Evolutionary conservation across 2,797 vertebrate genomes (phyloP).

Genomic region (Lepus oiostolus): DNA sequence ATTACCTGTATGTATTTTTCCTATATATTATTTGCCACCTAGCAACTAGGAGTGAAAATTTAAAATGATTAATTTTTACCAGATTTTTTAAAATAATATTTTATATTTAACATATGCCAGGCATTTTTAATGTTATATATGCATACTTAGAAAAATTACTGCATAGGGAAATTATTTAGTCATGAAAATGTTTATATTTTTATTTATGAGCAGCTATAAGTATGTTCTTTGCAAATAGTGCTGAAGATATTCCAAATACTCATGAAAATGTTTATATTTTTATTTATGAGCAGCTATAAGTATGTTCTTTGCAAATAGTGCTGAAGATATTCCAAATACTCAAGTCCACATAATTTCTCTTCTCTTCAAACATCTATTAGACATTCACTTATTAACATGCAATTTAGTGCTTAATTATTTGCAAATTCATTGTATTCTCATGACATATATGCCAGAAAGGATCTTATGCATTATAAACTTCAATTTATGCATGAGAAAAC

Average conservation of each 20-base stretch:
- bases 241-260: background rate
- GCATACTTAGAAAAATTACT: background rate
- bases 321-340: background rate
- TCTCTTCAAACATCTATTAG: background rate
- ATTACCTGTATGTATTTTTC: background rate
- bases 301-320: background rate
- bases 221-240: background rate
- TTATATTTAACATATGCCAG: background rate
- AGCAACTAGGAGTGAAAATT: background rate
- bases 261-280: conserved; percentile 26
- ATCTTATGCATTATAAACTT: background rate
- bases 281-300: background rate
- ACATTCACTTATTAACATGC: background rate
- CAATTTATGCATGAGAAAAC: background rate
- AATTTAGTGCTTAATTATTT: conserved; percentile 34
- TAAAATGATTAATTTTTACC: conserved; percentile 37
- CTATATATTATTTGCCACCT: background rate
- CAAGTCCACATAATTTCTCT: background rate
- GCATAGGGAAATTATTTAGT: background rate
- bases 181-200: conserved; percentile 26
- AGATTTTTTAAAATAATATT: conserved; percentile 38
- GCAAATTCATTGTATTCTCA: background rate
- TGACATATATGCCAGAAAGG: background rate
- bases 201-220: background rate
- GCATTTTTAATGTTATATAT: background rate